Evolutionary conservation across 64 coral and sea anemone genomes (phyloP).

Genomic region (Dendrophyllia cribrosa): DNA sequence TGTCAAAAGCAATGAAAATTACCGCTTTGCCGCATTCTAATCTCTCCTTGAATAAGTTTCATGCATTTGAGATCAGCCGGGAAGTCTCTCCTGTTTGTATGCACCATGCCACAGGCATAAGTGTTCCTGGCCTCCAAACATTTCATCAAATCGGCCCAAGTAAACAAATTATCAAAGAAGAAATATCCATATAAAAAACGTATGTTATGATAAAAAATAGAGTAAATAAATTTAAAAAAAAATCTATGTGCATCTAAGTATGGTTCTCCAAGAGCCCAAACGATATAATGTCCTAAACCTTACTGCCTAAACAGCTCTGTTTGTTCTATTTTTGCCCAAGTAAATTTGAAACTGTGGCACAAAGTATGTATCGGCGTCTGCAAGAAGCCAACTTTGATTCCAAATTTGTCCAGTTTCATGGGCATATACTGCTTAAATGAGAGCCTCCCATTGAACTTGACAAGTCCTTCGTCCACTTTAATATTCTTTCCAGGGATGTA

Average conservation of each 20-base stretch:
- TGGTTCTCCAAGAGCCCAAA: constrained; percentile 58
- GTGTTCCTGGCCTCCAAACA: constrained; percentile 6
- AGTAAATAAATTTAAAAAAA: too few species aligned
- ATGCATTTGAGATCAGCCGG: constrained; percentile 13
- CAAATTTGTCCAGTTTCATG: constrained; percentile 17
- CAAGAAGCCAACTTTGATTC: constrained; percentile 63
- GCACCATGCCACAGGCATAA: constrained; percentile 27
- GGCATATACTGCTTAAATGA: constrained; percentile 45
- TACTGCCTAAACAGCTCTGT: constrained; percentile 34
- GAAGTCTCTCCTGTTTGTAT: constrained; percentile 42
- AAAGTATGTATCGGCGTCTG: constrained; percentile 56
- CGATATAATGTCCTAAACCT: constrained; percentile 46
- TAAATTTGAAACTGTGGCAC: constrained; percentile 57
- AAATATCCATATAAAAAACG: too few species aligned
- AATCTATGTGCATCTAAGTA: constrained; percentile 14
- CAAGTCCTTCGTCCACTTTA: constrained; percentile 30
- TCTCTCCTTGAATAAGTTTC: constrained; percentile 35
- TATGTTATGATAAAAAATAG: too few species aligned
- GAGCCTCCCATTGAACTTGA: constrained; percentile 20
- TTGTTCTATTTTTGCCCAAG: constrained; percentile 27
- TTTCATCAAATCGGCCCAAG: constrained; percentile 18
- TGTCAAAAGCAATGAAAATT: not conserved
- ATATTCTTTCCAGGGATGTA: constrained; percentile 56
- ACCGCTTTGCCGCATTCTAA: constrained; percentile 38
- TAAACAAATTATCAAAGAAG: constrained; percentile 50